Conservation (phyloP, 2,113 vertebrate species). For the Ariopsis seemanni region DNA sequence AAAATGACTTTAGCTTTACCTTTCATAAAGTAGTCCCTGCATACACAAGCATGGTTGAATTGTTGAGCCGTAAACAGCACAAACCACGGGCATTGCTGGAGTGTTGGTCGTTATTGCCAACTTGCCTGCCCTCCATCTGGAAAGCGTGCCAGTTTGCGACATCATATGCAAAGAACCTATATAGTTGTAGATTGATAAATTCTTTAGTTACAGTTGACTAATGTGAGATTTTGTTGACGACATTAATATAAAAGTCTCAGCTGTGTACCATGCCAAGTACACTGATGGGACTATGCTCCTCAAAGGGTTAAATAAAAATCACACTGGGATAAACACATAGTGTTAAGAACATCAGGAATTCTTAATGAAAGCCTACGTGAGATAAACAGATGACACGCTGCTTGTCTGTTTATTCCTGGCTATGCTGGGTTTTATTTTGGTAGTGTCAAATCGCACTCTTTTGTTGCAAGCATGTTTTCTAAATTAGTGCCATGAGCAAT, state of each 20-base stretch:
- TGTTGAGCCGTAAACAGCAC: no score
- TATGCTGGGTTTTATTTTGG: slow-evolving; percentile 42
- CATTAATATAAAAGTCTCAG: not conserved
- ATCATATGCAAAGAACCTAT: no score
- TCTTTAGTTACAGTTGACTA: not conserved
- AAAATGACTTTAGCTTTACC: no score
- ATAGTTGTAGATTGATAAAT: not conserved
- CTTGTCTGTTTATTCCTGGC: slow-evolving; percentile 24
- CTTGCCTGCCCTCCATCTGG: no score
- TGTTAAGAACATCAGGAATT: slow-evolving; percentile 41
- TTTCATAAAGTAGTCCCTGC: no score
- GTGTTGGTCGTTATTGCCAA: no score
- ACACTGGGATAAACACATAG: slow-evolving; percentile 29
- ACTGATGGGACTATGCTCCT: not conserved
- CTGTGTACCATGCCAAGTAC: not conserved
- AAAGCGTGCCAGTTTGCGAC: no score
- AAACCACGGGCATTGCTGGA: no score
- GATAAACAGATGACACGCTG: slow-evolving; percentile 34
- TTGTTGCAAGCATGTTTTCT: slow-evolving; percentile 23
- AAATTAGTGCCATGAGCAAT: slow-evolving; percentile 30
- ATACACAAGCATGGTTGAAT: no score
- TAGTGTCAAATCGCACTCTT: slow-evolving; percentile 39
- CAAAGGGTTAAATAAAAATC: slow-evolving; percentile 29
- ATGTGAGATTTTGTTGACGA: not conserved
- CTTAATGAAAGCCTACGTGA: slow-evolving; percentile 41